phyloP scores from a whole-genome alignment of 2,888 invertebrate genomes.

The Amblyjoppa proteus region DNA sequence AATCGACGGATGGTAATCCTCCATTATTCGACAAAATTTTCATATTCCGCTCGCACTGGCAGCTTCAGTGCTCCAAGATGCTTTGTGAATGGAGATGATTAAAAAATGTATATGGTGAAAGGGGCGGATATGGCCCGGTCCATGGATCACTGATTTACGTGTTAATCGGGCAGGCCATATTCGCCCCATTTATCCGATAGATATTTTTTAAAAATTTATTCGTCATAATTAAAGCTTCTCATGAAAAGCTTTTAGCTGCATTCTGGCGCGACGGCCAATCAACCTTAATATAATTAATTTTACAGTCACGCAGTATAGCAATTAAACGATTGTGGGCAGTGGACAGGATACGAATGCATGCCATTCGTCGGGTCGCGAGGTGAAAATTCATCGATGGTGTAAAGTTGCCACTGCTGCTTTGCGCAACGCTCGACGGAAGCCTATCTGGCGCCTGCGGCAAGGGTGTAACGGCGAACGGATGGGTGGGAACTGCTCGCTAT shows the following conservation, averaged over 20 bases:
- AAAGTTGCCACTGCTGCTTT: background rate
- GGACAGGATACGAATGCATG: background rate
- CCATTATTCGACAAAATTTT: background rate
- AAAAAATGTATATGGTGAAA: background rate
- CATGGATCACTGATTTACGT: too few species aligned
- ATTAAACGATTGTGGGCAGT: background rate
- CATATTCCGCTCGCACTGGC: background rate
- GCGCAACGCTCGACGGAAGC: background rate
- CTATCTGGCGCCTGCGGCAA: background rate
- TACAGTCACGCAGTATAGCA: background rate
- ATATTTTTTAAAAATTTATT: too few species aligned
- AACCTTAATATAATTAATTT: background rate
- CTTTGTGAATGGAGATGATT: background rate
- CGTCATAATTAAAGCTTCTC: too few species aligned
- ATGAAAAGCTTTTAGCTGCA: too few species aligned
- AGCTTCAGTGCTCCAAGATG: background rate
- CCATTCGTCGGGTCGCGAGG: background rate
- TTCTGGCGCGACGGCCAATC: too few species aligned
- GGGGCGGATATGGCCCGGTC: too few species aligned
- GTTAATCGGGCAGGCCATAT: too few species aligned
- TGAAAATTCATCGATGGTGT: conserved; percentile 3
- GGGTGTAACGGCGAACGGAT: background rate
- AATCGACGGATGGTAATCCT: background rate
- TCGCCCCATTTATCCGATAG: too few species aligned
- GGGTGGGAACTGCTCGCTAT: conserved; percentile 65